These are phyloP conservation scores for Cygnus atratus DNA, from an alignment of 2,113 vertebrate genomes.

Conservation along the genomic window DNA sequence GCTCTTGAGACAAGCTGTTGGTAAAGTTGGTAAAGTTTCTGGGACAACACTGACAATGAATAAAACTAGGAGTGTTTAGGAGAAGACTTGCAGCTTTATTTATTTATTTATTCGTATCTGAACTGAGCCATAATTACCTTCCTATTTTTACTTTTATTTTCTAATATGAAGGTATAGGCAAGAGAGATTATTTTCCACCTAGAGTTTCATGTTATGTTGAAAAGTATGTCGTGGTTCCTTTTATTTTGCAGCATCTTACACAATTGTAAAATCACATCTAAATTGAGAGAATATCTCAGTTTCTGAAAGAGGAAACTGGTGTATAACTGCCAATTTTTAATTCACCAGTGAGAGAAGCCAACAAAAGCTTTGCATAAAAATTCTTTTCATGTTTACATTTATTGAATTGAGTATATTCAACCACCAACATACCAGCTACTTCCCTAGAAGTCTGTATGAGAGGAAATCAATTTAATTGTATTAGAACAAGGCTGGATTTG, in stretches of 20 bases:
- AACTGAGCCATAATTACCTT: not conserved
- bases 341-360: not conserved
- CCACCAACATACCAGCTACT: not conserved
- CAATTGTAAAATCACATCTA: constrained; percentile 15
- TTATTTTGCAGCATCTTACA: not conserved
- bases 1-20: not conserved
- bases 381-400: constrained; percentile 53
- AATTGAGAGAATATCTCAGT: constrained; percentile 29
- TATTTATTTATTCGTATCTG: not conserved
- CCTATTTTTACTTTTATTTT: not conserved
- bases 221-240: constrained; percentile 7
- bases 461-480: not conserved
- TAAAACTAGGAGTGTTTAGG: not conserved
- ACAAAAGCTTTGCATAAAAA: constrained; percentile 59
- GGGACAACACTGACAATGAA: not conserved
- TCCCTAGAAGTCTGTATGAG: not conserved
- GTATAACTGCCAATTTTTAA: constrained; percentile 50
- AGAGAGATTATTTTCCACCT: not conserved
- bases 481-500: not conserved
- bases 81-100: not conserved
- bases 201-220: not conserved
- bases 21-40: not conserved
- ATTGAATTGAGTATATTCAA: constrained; percentile 1
- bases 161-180: not conserved
- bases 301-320: constrained; percentile 28